These are phyloP conservation scores for Drosophila differens DNA, from an alignment of 2,888 invertebrate genomes.

Conservation along the genomic window DNA sequence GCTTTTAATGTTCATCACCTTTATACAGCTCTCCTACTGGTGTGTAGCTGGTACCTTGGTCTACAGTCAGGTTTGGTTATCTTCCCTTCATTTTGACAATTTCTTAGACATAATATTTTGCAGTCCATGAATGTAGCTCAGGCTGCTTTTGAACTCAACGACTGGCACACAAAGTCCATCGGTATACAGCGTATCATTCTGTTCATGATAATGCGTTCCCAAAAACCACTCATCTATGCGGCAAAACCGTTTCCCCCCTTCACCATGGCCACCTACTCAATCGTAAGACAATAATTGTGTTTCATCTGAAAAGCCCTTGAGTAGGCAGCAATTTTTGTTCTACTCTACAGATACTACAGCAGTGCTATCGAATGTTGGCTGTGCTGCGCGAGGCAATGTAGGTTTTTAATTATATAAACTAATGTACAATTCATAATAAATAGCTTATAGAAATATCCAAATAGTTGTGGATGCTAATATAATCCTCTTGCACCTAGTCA, in stretches of 20 bases:
- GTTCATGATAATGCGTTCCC: constrained; percentile 78
- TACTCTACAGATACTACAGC: constrained; percentile 73
- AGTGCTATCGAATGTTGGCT: constrained; percentile 68
- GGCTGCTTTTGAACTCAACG: constrained; percentile 74
- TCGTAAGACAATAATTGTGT: constrained; percentile 55
- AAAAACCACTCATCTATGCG: constrained; percentile 74
- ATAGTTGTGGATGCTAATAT: background rate
- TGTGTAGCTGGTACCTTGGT: constrained; percentile 76
- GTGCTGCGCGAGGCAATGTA: constrained; percentile 69
- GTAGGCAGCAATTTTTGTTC: background rate
- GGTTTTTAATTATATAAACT: background rate
- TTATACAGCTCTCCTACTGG: constrained; percentile 80
- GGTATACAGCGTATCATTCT: constrained; percentile 69
- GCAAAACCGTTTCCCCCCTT: constrained; percentile 76
- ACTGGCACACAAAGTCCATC: constrained; percentile 69
- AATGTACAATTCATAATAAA: background rate
- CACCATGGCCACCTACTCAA: constrained; percentile 77
- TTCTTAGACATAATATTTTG: background rate
- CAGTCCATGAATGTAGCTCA: constrained; percentile 79
- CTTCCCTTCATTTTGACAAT: background rate
- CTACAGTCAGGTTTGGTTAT: constrained; percentile 66
- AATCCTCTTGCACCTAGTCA: background rate
- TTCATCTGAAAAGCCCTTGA: background rate
- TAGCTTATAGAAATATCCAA: constrained; percentile 18
- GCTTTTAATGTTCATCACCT: constrained; percentile 68